These are phyloP conservation scores for Cyphomyrus plagiostoma DNA, from an alignment of 2,113 vertebrate species.

Conservation along the genomic window DNA sequence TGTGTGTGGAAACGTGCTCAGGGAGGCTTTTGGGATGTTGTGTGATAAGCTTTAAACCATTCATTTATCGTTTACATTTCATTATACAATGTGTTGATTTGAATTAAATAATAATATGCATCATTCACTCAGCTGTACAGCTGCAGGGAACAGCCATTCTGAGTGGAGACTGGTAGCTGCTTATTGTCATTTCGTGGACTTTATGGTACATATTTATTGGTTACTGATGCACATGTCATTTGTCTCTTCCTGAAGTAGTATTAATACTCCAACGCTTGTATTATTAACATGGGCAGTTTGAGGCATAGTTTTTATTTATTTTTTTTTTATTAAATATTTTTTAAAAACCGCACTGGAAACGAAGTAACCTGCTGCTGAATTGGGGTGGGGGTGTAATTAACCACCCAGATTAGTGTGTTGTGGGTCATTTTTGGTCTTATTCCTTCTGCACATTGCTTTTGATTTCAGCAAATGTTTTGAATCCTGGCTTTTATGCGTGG, in stretches of 20 bases:
- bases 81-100: neutral
- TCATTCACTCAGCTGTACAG: neutral
- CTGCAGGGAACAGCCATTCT: neutral
- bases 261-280: constrained; percentile 11
- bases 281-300: neutral
- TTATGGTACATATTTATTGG: neutral
- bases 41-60: neutral
- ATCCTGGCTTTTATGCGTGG: constrained; percentile 34
- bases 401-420: constrained; percentile 45
- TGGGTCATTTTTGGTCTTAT: constrained; percentile 27
- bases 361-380: constrained; percentile 39
- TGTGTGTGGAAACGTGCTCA: neutral
- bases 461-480: constrained; percentile 7
- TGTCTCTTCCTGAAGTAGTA: constrained; percentile 12
- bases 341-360: constrained; percentile 32
- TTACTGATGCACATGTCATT: neutral
- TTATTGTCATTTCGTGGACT: neutral
- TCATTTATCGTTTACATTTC: neutral
- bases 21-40: neutral
- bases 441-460: neutral
- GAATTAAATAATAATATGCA: neutral
- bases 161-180: neutral
- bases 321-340: neutral
- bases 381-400: constrained; percentile 46
- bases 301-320: constrained; percentile 36